Evolutionary conservation across 2,888 invertebrate genomes (phyloP), one percentile per base, ranked within the genome.

Genomic region (Nemoura dubitans): DNA sequence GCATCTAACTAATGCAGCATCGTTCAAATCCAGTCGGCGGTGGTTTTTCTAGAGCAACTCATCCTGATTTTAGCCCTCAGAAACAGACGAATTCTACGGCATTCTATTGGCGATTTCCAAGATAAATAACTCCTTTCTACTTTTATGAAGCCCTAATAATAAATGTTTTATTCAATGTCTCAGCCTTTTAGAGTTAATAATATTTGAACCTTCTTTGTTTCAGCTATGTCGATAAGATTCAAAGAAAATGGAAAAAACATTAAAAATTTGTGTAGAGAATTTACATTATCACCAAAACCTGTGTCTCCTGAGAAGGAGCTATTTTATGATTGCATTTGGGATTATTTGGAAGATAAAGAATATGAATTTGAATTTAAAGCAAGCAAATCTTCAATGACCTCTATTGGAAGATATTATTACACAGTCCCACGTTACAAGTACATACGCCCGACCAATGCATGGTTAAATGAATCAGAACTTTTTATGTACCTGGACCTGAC

Each of bases 281-380:
- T 84, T 28, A 76, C 59, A 26, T 76, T 84, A 16, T 29, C 76
- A 0, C 42, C 83, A 6, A 76, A 27, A 59, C 84, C 59, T 28
- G 76, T 84, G 0, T 76, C 28, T 84, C 28, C 27, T 1, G 76
- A 76, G 21, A 84, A 30, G 14, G 7, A 26, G 16, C 84, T 84
- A 2, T 84, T 76, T 30, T 84, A 84, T 76, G 84, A 84, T 27
- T 84, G 84, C 29, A 6, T 84, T n/a, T 84, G 84, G 76, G 26
- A 59, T 1, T 5, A n/a, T 42, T 5, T 10, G 25, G 76, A 84
- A 21, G 43, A 16, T 6, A 76, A 84, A 59, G 27, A 14, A 28
- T 84, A 28, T 29, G 7, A 16, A 14, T 84, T 84, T 76, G 76
- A 84, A 25, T 83, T 43, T 43, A 25, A 36, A n/a, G 83, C 83